Base-by-base conservation (phyloP, 92 coral and sea anemone species). In the Heliopora coerulea region DNA sequence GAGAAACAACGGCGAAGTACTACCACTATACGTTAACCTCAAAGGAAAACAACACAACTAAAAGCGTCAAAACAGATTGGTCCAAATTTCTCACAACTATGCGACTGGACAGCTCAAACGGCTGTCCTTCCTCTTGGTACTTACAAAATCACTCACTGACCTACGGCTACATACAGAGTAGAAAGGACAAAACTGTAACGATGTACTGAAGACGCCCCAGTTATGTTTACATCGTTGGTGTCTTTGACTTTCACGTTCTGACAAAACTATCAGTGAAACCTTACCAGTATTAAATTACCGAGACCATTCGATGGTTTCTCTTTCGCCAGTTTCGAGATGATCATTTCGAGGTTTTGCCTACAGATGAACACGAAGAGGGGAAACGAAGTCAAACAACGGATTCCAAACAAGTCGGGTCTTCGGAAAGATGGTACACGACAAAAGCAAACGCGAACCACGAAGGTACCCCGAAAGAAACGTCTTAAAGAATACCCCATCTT, bases 291-390 rank as follows among this genome's bases (percentile, higher is more conserved):
- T 59, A 87, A 88, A 76, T 87, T 87, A 20, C 95, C 89, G 41
- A 78, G 82, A 27, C 90, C 96, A 79, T 92, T 81, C 78, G 96
- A 39, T 57, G 77, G 96, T 62, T 95, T 91, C 57, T 95, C 99
- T 62, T 84, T 95, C 15, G 99, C 86, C 59, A 95, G 89, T 84
- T 95, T 95, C 62, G 99, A 95, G 63, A 95, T 89, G 7, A 95
- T 95, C 57, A 96, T 95, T 73, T 95, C 99, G 50, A 95, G 78
- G 83, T 95, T 95, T 74, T 95, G 99, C 68, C 99, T 95, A 70
- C 30, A 59, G 56, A 83, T 48, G 29, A 79, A 79, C 60, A 52
- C 78, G 42, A 72, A 80, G 68, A 19, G 40, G 29, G 21, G 54
- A 37, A 40, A 8, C 57, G 40, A 67, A n/a, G 12, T 67, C 7